These are phyloP conservation scores for Aurelia coerulea DNA, from an alignment of 30 jellyfish, hydroid and myxozoan genomes.

Conservation along the genomic window DNA sequence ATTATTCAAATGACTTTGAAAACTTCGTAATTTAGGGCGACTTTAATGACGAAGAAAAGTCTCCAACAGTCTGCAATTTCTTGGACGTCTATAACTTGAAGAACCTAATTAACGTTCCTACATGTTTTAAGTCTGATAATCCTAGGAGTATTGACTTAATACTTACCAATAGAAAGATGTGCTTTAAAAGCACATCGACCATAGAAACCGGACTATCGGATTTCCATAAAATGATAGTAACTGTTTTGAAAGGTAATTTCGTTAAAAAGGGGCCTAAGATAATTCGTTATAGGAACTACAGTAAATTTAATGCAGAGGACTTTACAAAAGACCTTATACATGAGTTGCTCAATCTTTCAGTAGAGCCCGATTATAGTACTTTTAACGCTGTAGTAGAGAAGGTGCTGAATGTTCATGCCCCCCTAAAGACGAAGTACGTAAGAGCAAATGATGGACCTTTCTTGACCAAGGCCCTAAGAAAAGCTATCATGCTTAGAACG, in stretches of 20 bases:
- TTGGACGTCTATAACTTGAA: no score
- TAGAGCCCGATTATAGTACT: neutral
- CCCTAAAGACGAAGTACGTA: neutral
- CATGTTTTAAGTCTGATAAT: no score
- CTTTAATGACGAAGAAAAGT: conserved; percentile 1
- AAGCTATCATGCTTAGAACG: neutral
- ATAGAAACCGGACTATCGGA: no score
- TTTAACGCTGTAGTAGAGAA: neutral
- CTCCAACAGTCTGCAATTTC: neutral
- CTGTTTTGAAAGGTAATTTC: no score
- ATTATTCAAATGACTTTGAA: no score
- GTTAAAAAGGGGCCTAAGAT: no score
- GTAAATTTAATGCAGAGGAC: neutral
- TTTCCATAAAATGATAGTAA: no score
- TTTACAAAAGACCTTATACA: neutral
- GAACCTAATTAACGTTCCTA: no score
- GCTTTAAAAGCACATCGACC: neutral
- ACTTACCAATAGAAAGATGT: neutral
- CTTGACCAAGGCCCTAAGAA: neutral
- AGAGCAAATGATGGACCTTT: neutral
- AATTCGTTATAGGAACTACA: no score
- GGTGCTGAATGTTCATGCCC: no score
- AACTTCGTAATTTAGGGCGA: no score
- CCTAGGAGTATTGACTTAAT: no score
- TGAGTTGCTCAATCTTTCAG: neutral